Base-by-base conservation (phyloP, 2,797 vertebrate genomes). In the Kryptolebias ocellatus region DNA sequence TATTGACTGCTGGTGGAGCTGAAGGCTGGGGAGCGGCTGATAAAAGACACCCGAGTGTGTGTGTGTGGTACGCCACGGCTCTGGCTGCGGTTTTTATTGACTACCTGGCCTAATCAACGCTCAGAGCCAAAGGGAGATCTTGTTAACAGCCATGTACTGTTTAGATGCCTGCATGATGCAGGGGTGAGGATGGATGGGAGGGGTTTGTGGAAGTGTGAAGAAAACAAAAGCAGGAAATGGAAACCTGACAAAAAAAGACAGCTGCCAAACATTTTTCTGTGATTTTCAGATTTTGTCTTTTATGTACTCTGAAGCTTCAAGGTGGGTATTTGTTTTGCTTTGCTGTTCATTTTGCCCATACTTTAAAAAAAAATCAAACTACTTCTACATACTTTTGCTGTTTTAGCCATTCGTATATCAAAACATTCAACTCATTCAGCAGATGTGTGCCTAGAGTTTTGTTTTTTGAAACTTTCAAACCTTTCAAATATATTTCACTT, bases 11-110 rank as follows among this genome's bases (percentile, higher is more conserved):
- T 53, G 78, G 79, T 18, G 60, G 60, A 57, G 78, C 79, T 77
- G 70, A 74, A 72, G 81, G 83, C 86, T 87, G 87, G 66, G 47
- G 66, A 69, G 76, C 79, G 79, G 60, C 87, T 84, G 89, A 92
- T 91, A 90, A 90, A 90, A 86, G 74, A 83, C 80, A 87, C 70
- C 54, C 60, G 79, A 60, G 77, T 72, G 61, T 74, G 83, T 81
- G 85, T 74, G 85, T 81, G 85, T 70, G 81, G 84, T 67, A 52
- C 29, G 17, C 62, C 56, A 3, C 46, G 52, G 66, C 62, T 61
- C 31, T 0, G 61, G 65, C 72, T 78, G 72, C 24, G 69, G 53
- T 78, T 89, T 85, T 82, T 87, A 90, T 90, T 72, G 88, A 91
- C 87, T 76, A 58, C 68, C 60, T 53, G 76, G 73, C 61, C 83